Evolutionary conservation across 2,113 vertebrate species (phyloP).

Genomic region (Benitochromis conjunctus): DNA sequence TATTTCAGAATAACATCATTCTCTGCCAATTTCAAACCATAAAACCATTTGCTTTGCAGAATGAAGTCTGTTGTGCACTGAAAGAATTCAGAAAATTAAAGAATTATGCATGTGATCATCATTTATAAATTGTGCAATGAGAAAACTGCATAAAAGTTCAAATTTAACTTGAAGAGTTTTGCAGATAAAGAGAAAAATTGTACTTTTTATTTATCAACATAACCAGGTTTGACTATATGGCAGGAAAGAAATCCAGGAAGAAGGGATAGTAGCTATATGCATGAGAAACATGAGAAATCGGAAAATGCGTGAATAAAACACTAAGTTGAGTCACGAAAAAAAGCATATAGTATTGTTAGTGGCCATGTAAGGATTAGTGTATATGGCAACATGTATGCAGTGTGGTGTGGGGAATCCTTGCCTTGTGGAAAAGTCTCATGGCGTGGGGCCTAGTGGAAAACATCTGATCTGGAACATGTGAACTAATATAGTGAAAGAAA

Average conservation of each 20-base stretch:
- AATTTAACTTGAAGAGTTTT: not conserved
- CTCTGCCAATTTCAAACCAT: not conserved
- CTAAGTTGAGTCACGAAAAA: not conserved
- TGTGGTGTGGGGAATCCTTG: not conserved
- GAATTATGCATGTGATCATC: not conserved
- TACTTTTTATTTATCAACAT: not conserved
- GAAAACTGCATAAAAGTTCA: rapidly evolving
- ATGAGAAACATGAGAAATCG: not conserved
- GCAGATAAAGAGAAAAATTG: not conserved
- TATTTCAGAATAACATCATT: not conserved
- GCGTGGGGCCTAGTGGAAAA: not conserved
- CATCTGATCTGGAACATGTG: not conserved
- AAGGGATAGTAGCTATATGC: not conserved
- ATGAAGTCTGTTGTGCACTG: not conserved
- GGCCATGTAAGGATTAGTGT: not conserved
- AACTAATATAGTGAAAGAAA: not conserved
- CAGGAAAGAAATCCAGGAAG: not conserved
- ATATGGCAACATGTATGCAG: not conserved
- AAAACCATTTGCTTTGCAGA: not conserved
- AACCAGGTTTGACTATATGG: not conserved
- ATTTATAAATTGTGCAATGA: not conserved
- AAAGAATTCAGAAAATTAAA: not conserved
- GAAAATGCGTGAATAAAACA: not conserved
- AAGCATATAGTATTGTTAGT: rapidly evolving
- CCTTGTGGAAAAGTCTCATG: not conserved